Base-by-base conservation (phyloP, 2,113 vertebrate genomes). In the Hippocampus zosterae region DNA sequence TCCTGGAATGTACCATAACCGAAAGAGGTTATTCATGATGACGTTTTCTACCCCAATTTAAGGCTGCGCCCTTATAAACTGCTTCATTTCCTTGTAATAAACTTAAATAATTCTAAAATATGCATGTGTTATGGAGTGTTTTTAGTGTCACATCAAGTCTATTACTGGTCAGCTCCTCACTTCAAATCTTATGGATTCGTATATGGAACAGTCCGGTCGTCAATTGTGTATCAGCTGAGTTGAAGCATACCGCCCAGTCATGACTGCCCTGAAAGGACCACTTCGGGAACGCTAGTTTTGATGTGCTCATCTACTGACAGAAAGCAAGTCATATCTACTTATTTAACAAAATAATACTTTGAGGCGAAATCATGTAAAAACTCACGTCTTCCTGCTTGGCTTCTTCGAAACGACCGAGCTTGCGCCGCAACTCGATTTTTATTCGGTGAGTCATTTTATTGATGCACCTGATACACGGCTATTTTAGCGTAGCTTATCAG, bases 1-100 rank as follows among this genome's bases (percentile, higher is more conserved):
- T 92, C 91, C 90, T 91, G 91, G 91, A 92, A 75, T 56, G 13
- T 83, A 91, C 91, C 90, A 92, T 83, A 2, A 10, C 18, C 23
- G 8, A n/a, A 53, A 53, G 48, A 23, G 40, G 5, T 9, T 9
- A 6, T 1, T 23, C 5, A 7, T 3, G 9, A 0, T 1, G 3
- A 6, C 2, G 1, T 37, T 0, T 1, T 4, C 18, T 19, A 40
- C 3, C 53, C 2, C 0, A 33, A 23, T 53, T 61, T 48, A 1
- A 42, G 12, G 3, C 13, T 18, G 7, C 3, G 27, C 0, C 18
- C 1, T 13, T 21, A 67, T 0, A 62, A 71, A 75, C 59, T 8
- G 21, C 74, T 84, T 74, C 67, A 0, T 21, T 50, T 63, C 59
- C 16, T 4, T n/a, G 65, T 33, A 18, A 16, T 19, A 18, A 0